phyloP scores from a whole-genome alignment of 2,888 invertebrate genomes.

The Cactoblastis cactorum region DNA sequence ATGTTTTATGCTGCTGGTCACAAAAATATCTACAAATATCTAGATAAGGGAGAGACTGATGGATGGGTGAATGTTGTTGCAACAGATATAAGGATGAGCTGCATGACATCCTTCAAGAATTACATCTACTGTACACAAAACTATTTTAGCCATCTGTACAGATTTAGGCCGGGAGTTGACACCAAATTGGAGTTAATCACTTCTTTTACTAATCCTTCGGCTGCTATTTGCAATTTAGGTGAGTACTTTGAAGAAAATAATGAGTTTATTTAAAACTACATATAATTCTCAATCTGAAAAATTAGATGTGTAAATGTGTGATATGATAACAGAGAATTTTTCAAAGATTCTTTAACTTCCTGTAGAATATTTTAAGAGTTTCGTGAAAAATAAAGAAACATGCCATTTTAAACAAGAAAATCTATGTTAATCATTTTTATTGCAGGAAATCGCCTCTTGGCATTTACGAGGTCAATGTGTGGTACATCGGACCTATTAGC shows the following conservation, averaged over 20 bases:
- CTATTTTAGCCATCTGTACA: conserved; percentile 50
- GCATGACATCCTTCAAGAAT: conserved; percentile 48
- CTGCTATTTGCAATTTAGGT: conserved; percentile 55
- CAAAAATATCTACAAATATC: conserved; percentile 51
- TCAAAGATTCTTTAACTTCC: too few relatives aligned
- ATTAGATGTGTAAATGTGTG: too few relatives aligned
- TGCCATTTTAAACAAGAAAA: neutral
- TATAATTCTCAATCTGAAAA: too few relatives aligned
- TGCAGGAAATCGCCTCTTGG: conserved; percentile 48
- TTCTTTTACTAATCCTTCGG: conserved; percentile 44
- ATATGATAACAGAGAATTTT: too few relatives aligned
- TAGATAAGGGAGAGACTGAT: conserved; percentile 36
- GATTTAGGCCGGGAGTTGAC: conserved; percentile 50
- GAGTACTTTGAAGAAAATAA: too few relatives aligned
- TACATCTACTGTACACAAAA: conserved; percentile 60
- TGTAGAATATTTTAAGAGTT: too few relatives aligned
- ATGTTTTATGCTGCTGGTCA: conserved; percentile 50
- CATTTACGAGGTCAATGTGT: conserved; percentile 46
- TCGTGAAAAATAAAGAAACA: too few relatives aligned
- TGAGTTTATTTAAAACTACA: too few relatives aligned
- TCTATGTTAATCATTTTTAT: conserved; percentile 18
- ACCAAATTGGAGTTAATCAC: conserved; percentile 36
- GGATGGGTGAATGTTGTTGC: conserved; percentile 39
- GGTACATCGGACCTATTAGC: conserved; percentile 34
- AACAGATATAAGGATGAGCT: conserved; percentile 43